Base-by-base conservation (phyloP, 2,888 invertebrate species). In the Leucoptera coffeella region DNA sequence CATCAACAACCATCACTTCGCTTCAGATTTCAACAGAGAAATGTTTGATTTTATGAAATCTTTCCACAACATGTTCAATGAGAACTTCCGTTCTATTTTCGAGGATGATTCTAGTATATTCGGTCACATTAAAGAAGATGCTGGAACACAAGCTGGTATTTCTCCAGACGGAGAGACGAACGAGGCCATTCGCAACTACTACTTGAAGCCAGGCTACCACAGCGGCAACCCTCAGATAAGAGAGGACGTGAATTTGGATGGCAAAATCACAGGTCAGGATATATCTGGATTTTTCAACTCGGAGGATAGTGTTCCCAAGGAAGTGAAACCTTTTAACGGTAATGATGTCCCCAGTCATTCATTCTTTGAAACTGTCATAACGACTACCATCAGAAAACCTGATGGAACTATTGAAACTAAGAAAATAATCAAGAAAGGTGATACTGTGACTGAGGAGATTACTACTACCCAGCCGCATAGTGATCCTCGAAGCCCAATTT, bases 321-420 rank as follows among this genome's bases (percentile, higher is more conserved):
- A 17, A 7, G 28, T 30, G 9, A 34, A 40, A 6, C 23, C 26
- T 3, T 62, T 61, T 30, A 45, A 46, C 26, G 52, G 56, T 5
- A 43, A 43, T 8, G 29, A 60, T 26, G 45, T 57, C n/a, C 57
- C 62, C 2, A 54, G 56, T 5, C 45, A 44, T 23, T 54, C 60
- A 17, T 67, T 59, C 37, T 64, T 60, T 32, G 43, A 59, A 40
- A 67, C 67, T 9, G 49, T 69, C 6, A 69, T 69, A 23, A 67
- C 69, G 25, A 64, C 64, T 4, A 64, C 59, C 35, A 38, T 65
- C 4, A 64, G 48, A 10, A 65, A 64, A 35, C 43, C 67, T 1
- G 67, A 69, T 34, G 69, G 69, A 8, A 45, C 59, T 1, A 35
- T 59, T 26, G 69, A 69, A 36, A 67, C 65, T 6, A 47, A 47